Percentiles rank a stretch among this genome's conserved stretches.
phyloP scores from a whole-genome alignment of 2,797 vertebrate species.

The Austrolebias charrua region DNA sequence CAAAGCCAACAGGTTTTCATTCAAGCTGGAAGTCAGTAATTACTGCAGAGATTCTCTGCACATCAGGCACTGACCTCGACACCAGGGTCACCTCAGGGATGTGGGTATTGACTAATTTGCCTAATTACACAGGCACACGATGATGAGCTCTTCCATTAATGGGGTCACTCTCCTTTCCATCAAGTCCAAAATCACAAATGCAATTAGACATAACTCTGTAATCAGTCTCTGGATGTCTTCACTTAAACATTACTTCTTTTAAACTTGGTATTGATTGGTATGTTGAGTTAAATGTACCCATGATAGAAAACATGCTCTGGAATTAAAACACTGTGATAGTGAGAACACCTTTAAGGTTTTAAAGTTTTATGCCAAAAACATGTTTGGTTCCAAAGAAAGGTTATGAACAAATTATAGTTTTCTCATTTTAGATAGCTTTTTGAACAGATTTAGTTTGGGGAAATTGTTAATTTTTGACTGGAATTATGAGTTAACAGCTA shows the following conservation, averaged over 20 bases:
- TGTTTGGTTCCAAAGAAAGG: no score
- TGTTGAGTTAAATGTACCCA: neutral
- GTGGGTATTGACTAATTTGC: conserved; percentile 73
- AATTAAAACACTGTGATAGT: no score
- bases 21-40: conserved; percentile 46
- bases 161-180: conserved; percentile 63
- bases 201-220: conserved; percentile 59
- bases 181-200: conserved; percentile 56
- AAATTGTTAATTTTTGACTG: no score
- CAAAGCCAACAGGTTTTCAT: conserved; percentile 48
- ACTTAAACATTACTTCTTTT: conserved; percentile 21
- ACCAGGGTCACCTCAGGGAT: conserved; percentile 69
- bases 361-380: no score
- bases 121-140: conserved; percentile 77
- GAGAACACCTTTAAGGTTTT: no score
- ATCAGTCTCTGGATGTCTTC: conserved; percentile 39
- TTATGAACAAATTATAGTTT: no score
- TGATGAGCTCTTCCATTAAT: conserved; percentile 78
- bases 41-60: conserved; percentile 50
- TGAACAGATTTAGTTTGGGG: no score
- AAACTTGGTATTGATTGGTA: conserved; percentile 2
- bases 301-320: neutral
- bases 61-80: conserved; percentile 57
- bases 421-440: no score
- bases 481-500: no score